phyloP scores from a whole-genome alignment of 2,113 vertebrate genomes.

The Rhinopithecus roxellana region DNA sequence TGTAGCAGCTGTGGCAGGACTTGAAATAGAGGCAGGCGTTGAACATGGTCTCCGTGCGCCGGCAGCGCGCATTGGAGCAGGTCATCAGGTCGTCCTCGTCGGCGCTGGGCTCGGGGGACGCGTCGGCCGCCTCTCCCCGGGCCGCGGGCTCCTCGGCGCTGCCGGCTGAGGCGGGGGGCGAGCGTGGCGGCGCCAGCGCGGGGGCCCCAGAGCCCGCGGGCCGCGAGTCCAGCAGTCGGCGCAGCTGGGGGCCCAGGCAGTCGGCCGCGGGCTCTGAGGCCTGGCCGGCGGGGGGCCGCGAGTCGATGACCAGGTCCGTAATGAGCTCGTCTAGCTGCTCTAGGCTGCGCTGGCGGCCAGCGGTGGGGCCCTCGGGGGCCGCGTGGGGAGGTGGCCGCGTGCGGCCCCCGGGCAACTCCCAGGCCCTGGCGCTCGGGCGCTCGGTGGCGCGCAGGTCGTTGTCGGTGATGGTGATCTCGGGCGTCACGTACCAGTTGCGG shows the following conservation, averaged over 20 bases:
- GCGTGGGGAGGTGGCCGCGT: conserved; percentile 51
- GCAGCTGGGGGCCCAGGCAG: conserved; percentile 89
- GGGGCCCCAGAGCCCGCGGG: conserved; percentile 68
- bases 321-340: conserved; percentile 96
- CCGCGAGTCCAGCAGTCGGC: conserved; percentile 87
- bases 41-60: conserved; percentile 92
- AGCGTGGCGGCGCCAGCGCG: conserved; percentile 84
- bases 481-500: conserved; percentile 94
- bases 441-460: conserved; percentile 90
- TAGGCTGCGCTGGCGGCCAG: conserved; percentile 92
- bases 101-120: conserved; percentile 91
- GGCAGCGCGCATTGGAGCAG: conserved; percentile 95
- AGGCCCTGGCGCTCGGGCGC: conserved; percentile 84
- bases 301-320: conserved; percentile 96
- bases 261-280: conserved; percentile 77
- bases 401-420: conserved; percentile 84
- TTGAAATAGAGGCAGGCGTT: conserved; percentile 98
- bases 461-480: conserved; percentile 98
- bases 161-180: conserved; percentile 84
- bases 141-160: conserved; percentile 57
- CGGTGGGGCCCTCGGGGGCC: conserved; percentile 83
- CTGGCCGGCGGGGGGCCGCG: conserved; percentile 86
- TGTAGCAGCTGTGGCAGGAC: conserved; percentile 98
- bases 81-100: conserved; percentile 96
- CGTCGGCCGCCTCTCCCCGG: conserved; percentile 80